Evolutionary conservation across 2,113 vertebrate species (phyloP).

Genomic region (Diglossa brunneiventris): DNA sequence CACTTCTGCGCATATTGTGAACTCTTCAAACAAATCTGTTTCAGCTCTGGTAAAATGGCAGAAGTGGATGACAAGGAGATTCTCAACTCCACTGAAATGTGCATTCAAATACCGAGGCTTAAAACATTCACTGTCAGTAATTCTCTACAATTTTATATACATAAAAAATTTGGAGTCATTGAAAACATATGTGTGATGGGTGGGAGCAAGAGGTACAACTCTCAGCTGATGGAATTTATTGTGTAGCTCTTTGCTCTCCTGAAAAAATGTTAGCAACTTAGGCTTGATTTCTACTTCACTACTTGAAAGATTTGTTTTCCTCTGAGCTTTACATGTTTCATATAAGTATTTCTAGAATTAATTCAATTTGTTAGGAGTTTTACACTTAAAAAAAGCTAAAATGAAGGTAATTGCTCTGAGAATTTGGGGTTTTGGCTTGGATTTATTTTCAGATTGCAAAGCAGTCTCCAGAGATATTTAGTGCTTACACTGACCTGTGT

Average conservation of each 20-base stretch:
- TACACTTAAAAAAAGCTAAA: neutral
- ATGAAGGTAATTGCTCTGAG: constrained; percentile 20
- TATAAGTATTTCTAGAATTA: neutral
- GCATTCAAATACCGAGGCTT: neutral
- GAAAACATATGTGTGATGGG: neutral
- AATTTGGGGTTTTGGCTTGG: neutral
- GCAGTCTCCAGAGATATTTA: neutral
- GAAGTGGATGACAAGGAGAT: neutral
- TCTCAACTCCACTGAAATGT: neutral
- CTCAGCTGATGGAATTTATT: neutral
- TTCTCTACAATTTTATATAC: neutral
- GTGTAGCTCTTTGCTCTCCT: neutral
- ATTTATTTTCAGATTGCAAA: neutral
- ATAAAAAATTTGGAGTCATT: neutral
- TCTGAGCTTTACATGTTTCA: neutral
- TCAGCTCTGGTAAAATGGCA: neutral
- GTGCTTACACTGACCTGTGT: neutral
- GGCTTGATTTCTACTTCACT: neutral
- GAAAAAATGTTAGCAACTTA: neutral
- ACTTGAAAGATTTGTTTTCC: neutral
- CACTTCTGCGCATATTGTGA: neutral
- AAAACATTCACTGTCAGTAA: neutral
- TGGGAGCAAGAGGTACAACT: neutral
- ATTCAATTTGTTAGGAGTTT: neutral
- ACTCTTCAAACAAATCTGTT: neutral